Evolutionary conservation across 2,113 vertebrate species (phyloP).

Genomic region (Casuarius casuarius): DNA sequence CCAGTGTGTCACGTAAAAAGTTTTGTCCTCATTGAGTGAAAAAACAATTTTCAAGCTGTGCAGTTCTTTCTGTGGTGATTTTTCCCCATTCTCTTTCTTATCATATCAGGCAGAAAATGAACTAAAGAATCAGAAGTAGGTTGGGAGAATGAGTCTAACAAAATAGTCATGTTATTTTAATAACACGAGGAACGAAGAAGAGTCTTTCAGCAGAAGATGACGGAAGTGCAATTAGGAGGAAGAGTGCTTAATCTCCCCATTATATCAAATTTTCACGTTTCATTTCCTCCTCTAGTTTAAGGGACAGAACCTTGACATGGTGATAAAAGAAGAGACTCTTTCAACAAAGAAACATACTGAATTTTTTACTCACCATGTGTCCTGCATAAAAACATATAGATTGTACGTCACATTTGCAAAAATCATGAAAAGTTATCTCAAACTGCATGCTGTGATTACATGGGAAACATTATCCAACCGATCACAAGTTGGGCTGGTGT

Average conservation of each 20-base stretch:
- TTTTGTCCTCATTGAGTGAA: background rate
- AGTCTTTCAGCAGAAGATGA: slow-evolving; percentile 1
- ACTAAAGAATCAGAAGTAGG: background rate
- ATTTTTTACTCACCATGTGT: background rate
- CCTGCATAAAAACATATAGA: background rate
- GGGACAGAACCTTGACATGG: background rate
- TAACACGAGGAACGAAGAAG: background rate
- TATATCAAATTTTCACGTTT: background rate
- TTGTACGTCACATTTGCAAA: background rate
- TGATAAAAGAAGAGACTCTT: slow-evolving; percentile 17
- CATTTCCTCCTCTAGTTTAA: slow-evolving; percentile 9
- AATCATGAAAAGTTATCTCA: background rate
- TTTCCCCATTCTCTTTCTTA: background rate
- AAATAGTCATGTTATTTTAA: slow-evolving; percentile 13
- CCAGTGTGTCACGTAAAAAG: background rate
- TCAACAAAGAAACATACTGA: background rate
- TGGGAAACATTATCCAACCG: background rate
- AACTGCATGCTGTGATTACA: background rate
- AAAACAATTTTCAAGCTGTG: background rate
- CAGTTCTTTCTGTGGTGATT: background rate
- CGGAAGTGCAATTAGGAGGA: background rate
- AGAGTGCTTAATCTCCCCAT: background rate
- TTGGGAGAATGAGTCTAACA: background rate
- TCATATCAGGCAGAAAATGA: background rate
- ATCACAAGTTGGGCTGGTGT: background rate